These are phyloP conservation scores for Drosophila emarginata DNA, from an alignment of 2,888 invertebrate genomes.

Conservation along the genomic window DNA sequence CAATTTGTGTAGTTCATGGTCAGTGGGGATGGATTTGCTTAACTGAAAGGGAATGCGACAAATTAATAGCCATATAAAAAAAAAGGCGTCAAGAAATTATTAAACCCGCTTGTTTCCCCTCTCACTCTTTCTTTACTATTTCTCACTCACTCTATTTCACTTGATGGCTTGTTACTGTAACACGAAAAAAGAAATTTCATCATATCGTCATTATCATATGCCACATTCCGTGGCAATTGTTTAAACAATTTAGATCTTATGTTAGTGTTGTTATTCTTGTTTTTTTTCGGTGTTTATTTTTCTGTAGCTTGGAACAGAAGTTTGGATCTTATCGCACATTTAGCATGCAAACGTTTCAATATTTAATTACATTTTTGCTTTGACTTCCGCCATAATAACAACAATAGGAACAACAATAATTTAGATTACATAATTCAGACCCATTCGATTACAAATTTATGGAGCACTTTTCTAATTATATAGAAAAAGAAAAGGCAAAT, in stretches of 20 bases:
- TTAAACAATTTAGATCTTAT: slow-evolving; percentile 50
- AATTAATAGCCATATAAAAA: slow-evolving; percentile 10
- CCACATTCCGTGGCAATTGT: slow-evolving; percentile 40
- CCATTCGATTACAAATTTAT: slow-evolving; percentile 15
- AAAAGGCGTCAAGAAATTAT: slow-evolving; percentile 21
- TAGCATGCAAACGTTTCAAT: slow-evolving; percentile 27
- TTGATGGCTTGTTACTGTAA: slow-evolving; percentile 35
- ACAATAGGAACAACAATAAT: not conserved
- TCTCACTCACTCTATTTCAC: slow-evolving; percentile 4
- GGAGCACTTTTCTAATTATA: not conserved
- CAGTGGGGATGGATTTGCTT: slow-evolving; percentile 34
- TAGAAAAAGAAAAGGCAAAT: not conserved
- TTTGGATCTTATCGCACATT: slow-evolving; percentile 30
- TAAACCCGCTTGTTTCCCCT: slow-evolving; percentile 13
- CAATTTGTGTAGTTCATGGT: slow-evolving; percentile 23
- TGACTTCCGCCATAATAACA: slow-evolving; percentile 20
- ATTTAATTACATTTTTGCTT: slow-evolving; percentile 12
- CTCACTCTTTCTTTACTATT: slow-evolving; percentile 24
- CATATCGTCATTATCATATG: slow-evolving; percentile 29
- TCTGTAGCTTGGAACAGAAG: not conserved
- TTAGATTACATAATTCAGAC: not conserved
- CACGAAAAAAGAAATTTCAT: slow-evolving; percentile 30
- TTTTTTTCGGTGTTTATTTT: not conserved
- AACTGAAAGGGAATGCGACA: slow-evolving; percentile 17
- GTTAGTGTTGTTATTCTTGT: not conserved